A percentile compares a stretch with the other conserved stretches of the same genome.
phyloP scores from a whole-genome alignment of 1,140 invertebrate genomes.

The Cyclargus thomasi region DNA sequence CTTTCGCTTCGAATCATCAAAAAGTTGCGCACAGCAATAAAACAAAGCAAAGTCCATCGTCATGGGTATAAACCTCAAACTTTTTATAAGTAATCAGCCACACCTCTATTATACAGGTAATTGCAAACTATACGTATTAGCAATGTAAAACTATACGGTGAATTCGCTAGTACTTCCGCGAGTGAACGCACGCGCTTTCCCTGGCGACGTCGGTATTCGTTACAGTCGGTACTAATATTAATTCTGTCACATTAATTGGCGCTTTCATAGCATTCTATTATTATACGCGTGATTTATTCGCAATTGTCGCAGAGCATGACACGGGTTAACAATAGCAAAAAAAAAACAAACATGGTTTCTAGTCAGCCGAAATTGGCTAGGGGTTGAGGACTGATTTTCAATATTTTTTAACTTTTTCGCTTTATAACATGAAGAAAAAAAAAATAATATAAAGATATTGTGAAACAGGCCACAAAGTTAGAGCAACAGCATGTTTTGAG shows the following conservation, averaged over 20 bases:
- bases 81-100: background rate
- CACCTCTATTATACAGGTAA: background rate
- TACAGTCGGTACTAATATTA: conserved; percentile 35
- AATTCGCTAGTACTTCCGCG: conserved; percentile 44
- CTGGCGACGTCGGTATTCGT: conserved; percentile 37
- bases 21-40: too few relatives aligned
- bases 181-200: conserved; percentile 63
- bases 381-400: too few relatives aligned
- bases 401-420: too few relatives aligned
- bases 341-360: conserved; percentile 27
- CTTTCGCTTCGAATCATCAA: too few relatives aligned
- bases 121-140: background rate
- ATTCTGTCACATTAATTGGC: conserved; percentile 24
- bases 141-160: background rate
- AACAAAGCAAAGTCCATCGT: too few relatives aligned
- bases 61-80: too few relatives aligned
- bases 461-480: too few relatives aligned
- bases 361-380: too few relatives aligned
- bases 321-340: conserved; percentile 40
- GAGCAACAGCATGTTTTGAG: too few relatives aligned
- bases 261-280: conserved; percentile 44
- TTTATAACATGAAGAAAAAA: too few relatives aligned
- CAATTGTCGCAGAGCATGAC: conserved; percentile 41
- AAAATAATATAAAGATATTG: too few relatives aligned
- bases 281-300: conserved; percentile 33